Conservation (phyloP, 1,140 invertebrate genomes). For the Venturia canescens region DNA sequence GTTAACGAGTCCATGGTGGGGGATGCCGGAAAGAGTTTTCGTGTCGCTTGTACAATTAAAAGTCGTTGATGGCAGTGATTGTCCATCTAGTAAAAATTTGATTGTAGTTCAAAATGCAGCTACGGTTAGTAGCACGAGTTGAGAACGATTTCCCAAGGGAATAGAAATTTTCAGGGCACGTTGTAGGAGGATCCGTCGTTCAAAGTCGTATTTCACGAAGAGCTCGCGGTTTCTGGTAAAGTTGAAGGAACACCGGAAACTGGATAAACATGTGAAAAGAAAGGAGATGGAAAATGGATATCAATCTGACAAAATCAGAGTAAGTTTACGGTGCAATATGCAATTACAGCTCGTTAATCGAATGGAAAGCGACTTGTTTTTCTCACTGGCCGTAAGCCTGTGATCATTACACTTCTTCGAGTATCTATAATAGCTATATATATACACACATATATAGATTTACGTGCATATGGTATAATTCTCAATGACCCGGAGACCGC, state of each 20-base stretch:
- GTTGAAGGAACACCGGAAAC: neutral
- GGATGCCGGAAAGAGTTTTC: too few relatives aligned
- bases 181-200: neutral
- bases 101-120: too few relatives aligned
- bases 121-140: too few relatives aligned
- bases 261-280: neutral
- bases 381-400: conserved; percentile 5
- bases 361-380: conserved; percentile 39
- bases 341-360: conserved; percentile 45
- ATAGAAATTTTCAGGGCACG: neutral
- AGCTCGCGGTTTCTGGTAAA: neutral
- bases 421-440: neutral
- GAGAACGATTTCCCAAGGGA: too few relatives aligned
- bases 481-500: conserved; percentile 41
- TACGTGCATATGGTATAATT: conserved; percentile 31
- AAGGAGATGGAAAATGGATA: conserved; percentile 6
- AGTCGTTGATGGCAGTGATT: too few relatives aligned
- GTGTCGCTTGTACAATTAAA: too few relatives aligned
- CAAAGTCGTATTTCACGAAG: neutral
- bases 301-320: conserved; percentile 20
- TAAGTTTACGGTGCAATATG: conserved; percentile 25
- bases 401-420: neutral
- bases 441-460: neutral
- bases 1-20: too few relatives aligned
- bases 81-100: too few relatives aligned